Conservation (phyloP, 2,113 vertebrate species). For the Elephantulus edwardii region DNA sequence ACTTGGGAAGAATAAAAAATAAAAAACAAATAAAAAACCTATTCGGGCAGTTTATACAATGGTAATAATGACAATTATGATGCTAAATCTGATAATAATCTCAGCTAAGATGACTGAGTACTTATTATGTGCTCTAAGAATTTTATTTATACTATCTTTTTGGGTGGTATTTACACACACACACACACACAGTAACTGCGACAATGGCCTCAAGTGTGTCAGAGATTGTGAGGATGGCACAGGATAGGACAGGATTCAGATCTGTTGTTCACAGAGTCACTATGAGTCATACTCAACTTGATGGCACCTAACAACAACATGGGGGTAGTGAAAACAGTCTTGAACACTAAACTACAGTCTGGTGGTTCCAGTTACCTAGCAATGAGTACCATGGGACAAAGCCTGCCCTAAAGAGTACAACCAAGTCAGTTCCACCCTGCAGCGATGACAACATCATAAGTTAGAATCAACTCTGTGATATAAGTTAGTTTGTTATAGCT, state of each 20-base stretch:
- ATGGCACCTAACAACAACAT: too few species aligned
- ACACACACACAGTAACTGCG: too few species aligned
- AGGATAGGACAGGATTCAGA: too few species aligned
- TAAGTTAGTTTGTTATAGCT: too few species aligned
- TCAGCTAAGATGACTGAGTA: neutral
- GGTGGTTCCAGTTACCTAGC: neutral
- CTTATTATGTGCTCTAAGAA: neutral
- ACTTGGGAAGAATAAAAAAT: neutral
- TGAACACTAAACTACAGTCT: neutral
- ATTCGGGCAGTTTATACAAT: neutral
- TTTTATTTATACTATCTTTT: neutral
- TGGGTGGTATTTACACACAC: too few species aligned
- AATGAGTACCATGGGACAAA: neutral
- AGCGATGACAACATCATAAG: too few species aligned
- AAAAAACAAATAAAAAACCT: neutral
- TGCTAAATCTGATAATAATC: neutral
- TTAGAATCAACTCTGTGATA: too few species aligned
- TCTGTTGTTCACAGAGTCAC: too few species aligned
- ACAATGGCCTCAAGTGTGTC: too few species aligned
- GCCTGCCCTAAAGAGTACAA: neutral
- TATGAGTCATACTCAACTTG: too few species aligned
- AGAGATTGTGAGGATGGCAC: too few species aligned
- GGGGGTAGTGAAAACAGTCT: too few species aligned
- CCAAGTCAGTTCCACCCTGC: neutral
- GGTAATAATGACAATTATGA: neutral